These are phyloP conservation scores for Drosophila bipectinata DNA, from an alignment of 1,140 invertebrate genomes.

Conservation along the genomic window DNA sequence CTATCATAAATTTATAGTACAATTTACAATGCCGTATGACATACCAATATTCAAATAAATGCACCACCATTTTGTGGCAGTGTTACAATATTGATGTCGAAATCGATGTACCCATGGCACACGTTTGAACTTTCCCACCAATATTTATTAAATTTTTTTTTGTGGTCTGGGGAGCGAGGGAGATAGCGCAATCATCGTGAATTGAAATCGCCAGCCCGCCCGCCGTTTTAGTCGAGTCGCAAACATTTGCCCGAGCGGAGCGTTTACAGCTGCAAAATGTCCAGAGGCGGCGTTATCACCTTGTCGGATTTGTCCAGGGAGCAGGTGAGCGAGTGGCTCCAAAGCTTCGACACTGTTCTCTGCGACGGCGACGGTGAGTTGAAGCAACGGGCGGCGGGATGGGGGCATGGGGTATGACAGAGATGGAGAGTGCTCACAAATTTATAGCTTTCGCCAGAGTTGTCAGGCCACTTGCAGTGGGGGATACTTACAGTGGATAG, in stretches of 20 bases:
- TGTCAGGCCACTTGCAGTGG: not conserved
- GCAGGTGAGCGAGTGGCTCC: conserved; percentile 87
- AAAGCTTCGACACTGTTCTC: conserved; percentile 91
- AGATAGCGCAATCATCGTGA: conserved; percentile 43
- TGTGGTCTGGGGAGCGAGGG: conserved; percentile 14
- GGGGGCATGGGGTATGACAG: not conserved
- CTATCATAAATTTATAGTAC: conserved; percentile 58
- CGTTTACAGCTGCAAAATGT: conserved; percentile 49
- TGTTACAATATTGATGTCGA: conserved; percentile 13
- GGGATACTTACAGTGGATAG: not conserved
- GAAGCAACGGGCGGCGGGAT: not conserved
- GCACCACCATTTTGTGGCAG: conserved; percentile 45
- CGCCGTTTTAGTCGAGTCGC: conserved; percentile 42
- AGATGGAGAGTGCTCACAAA: conserved; percentile 14
- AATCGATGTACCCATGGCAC: conserved; percentile 28
- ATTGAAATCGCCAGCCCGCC: conserved; percentile 10
- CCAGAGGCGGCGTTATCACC: conserved; percentile 48
- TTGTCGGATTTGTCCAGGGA: conserved; percentile 80
- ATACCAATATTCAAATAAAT: conserved; percentile 58
- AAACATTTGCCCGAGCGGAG: conserved; percentile 40
- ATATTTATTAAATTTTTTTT: conserved; percentile 1
- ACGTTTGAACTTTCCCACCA: conserved; percentile 2
- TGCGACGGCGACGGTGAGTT: conserved; percentile 92
- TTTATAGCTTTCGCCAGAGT: conserved; percentile 11
- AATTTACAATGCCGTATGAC: conserved; percentile 44